Conservation (phyloP, 2,113 vertebrate genomes). For the Sorex fumeus region DNA sequence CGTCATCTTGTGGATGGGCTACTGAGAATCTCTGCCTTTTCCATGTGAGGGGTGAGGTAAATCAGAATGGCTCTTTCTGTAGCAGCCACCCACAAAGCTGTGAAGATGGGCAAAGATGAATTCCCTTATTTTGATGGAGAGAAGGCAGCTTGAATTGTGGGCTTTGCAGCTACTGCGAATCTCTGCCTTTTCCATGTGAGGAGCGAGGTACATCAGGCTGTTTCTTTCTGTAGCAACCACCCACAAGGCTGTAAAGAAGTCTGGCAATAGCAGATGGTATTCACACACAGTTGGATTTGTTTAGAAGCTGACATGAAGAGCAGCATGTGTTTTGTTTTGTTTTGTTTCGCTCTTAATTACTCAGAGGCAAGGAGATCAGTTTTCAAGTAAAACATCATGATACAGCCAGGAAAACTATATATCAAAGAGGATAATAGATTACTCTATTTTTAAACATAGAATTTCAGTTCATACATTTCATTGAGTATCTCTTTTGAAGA, state of each 20-base stretch:
- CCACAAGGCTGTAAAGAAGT: constrained; percentile 56
- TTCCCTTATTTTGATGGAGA: neutral
- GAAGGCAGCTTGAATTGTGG: constrained; percentile 40
- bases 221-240: constrained; percentile 55
- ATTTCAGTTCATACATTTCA: constrained; percentile 13
- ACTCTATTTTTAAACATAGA: constrained; percentile 3
- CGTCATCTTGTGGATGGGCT: no score
- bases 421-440: constrained; percentile 7
- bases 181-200: constrained; percentile 51
- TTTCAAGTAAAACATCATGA: constrained; percentile 75
- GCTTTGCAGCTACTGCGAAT: constrained; percentile 45
- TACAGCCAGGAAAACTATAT: constrained; percentile 59
- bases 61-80: constrained; percentile 12
- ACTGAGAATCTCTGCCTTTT: no score
- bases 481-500: neutral
- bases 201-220: constrained; percentile 20
- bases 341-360: constrained; percentile 82
- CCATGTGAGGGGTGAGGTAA: no score
- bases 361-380: constrained; percentile 71
- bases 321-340: constrained; percentile 82
- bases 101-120: neutral
- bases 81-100: constrained; percentile 37
- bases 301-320: constrained; percentile 79
- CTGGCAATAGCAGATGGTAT: constrained; percentile 80
- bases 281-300: constrained; percentile 77